phyloP scores from a whole-genome alignment of 1,140 invertebrate species.

The Euura saliciscinereae region DNA sequence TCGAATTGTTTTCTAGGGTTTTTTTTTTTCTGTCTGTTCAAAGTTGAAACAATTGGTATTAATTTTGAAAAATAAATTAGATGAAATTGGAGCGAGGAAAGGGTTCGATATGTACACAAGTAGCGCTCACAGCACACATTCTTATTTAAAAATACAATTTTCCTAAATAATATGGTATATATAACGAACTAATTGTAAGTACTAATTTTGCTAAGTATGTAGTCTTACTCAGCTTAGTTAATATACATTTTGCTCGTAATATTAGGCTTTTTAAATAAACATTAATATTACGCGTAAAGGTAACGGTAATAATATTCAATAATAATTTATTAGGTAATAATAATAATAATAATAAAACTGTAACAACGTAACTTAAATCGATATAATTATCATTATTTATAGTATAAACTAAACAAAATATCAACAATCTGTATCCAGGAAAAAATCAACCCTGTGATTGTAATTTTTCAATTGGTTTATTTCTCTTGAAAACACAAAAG shows the following conservation, averaged over 20 bases:
- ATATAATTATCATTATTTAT: no score
- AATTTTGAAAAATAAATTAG: no score
- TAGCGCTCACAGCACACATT: conserved; percentile 38
- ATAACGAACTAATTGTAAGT: conserved; percentile 9
- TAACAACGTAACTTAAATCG: conserved; percentile 7
- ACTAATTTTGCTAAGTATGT: conserved; percentile 17
- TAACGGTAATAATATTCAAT: no score
- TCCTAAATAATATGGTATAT: conserved; percentile 17
- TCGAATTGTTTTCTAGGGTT: no score
- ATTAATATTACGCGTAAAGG: no score
- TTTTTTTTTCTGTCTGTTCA: neutral
- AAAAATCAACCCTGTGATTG: neutral
- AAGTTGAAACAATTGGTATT: no score
- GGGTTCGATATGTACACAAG: conserved; percentile 31
- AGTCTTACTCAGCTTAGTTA: conserved; percentile 27
- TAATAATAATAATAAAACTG: conserved; percentile 10
- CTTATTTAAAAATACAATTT: conserved; percentile 35
- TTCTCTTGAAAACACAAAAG: no score
- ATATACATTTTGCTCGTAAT: conserved; percentile 6
- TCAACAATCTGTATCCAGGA: conserved; percentile 6
- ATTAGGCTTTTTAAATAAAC: neutral
- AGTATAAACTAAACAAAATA: neutral
- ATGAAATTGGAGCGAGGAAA: neutral
- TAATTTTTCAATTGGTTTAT: no score
- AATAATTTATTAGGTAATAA: neutral